These are phyloP conservation scores for Melopsittacus undulatus DNA, from an alignment of 2,797 vertebrate species.

Conservation along the genomic window DNA sequence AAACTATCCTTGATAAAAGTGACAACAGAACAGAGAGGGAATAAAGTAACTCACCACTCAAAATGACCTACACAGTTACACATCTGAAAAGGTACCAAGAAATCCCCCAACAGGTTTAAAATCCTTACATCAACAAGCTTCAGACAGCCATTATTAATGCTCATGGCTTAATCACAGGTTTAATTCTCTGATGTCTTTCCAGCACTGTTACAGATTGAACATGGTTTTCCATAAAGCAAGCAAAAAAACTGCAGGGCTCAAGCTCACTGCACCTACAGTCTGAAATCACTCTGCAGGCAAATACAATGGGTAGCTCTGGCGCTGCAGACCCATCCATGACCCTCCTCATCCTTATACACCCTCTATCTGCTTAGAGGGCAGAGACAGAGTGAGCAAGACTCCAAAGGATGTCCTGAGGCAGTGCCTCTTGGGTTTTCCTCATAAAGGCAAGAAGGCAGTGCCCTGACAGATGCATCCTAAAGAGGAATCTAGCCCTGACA, in stretches of 20 bases:
- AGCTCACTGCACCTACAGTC: neutral
- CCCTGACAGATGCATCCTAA: neutral
- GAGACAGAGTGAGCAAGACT: neutral
- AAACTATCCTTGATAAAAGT: neutral
- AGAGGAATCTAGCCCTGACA: neutral
- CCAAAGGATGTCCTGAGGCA: neutral
- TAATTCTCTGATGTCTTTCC: neutral
- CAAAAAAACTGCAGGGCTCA: neutral
- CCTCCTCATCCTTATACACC: neutral
- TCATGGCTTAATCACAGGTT: neutral
- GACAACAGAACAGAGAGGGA: neutral
- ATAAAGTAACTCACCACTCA: neutral
- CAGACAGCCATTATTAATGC: neutral
- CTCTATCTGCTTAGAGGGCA: neutral
- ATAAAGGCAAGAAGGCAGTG: neutral
- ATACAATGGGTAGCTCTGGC: accelerated
- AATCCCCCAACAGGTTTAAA: neutral
- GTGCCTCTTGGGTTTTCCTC: neutral
- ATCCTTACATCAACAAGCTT: neutral
- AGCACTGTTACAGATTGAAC: neutral
- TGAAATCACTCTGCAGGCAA: neutral
- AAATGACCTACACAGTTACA: neutral
- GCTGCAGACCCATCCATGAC: neutral
- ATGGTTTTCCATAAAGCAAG: neutral
- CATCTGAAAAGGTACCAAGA: neutral